Evolutionary conservation across 2,797 vertebrate species (phyloP), one percentile per base, ranked within the genome.

Genomic region (Leptatherina wallacei): DNA sequence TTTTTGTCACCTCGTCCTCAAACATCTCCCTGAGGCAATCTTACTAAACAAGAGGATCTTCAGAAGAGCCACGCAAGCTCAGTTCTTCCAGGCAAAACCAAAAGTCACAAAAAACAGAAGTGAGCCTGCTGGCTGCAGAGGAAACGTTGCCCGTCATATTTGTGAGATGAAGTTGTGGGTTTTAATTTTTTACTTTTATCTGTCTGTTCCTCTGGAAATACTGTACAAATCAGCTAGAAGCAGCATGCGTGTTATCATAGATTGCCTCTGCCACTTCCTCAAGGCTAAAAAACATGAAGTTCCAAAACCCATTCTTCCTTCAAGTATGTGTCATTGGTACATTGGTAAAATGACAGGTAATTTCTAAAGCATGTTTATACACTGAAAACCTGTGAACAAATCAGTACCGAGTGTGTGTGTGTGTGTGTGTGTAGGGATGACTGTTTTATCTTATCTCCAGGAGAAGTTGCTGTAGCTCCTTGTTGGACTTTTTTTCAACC

Each of bases 1-100:
- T 82, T 85, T 90, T 90, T 86, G 87, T 91, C 83, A 85, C 52
- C 69, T 65, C 72, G 78, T 81, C 87, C 85, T 89, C 84, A 80
- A 75, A 73, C 75, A 69, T 86, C 82, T 89, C 90, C 90, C 88
- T 62, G 67, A 73, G 78, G 87, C 78, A 32, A 61, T 84, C 83
- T 81, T 83, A 84, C 66, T 6, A 74, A 88, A 73, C 82, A 80
- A 77, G 81, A 65, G 69, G 52, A 84, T 89, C 82, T 77, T 78
- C 78, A 88, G 67, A 40, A 67, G 66, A 82, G 81, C 73, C 65
- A 65, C 67, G 36, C 80, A 66, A 58, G 3, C 30, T 2, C 69
- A 38, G 60, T 60, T 75, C 72, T 77, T 77, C 59, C 18, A 65
- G 76, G 72, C 67, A 68, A 64, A 73, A 58, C n/a, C 2, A 8